phyloP scores from a whole-genome alignment of 2,797 vertebrate species.

The Lindbergichthys nudifrons region DNA sequence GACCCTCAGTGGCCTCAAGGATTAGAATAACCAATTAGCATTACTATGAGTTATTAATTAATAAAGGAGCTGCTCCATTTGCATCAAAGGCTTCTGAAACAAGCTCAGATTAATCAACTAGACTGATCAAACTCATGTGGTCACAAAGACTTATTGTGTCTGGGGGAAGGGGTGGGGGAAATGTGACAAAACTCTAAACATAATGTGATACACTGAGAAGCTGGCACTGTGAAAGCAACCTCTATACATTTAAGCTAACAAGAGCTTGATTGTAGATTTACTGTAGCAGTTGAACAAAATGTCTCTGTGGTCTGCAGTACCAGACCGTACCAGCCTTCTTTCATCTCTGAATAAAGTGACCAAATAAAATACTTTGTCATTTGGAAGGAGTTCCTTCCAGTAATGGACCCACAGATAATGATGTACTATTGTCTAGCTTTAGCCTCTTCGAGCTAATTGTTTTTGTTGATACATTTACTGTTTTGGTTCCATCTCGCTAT shows the following conservation, averaged over 20 bases:
- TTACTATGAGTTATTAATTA: slow-evolving; percentile 44
- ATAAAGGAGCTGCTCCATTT: slow-evolving; percentile 13
- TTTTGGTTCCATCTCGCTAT: neutral
- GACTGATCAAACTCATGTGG: slow-evolving; percentile 18
- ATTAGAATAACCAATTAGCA: slow-evolving; percentile 38
- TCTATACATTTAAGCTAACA: neutral
- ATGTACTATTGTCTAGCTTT: neutral
- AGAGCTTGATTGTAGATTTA: slow-evolving; percentile 5
- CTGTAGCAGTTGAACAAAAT: neutral
- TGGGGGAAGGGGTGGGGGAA: neutral
- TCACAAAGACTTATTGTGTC: slow-evolving; percentile 25
- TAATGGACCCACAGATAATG: neutral
- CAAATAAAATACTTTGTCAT: neutral
- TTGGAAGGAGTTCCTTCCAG: neutral
- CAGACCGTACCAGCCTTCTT: slow-evolving; percentile 7
- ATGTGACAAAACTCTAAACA: slow-evolving; percentile 2
- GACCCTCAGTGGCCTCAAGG: slow-evolving; percentile 11
- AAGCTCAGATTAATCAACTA: slow-evolving; percentile 25
- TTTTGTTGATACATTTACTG: neutral
- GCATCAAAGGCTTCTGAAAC: slow-evolving; percentile 43
- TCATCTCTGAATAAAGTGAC: neutral
- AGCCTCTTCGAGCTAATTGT: neutral
- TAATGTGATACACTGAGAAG: neutral
- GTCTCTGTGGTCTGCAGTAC: slow-evolving; percentile 3
- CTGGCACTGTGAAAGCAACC: neutral